Percentiles rank a stretch among this genome's conserved stretches.
Evolutionary conservation across 2,113 vertebrate species (phyloP).

Genomic region (Poeciliopsis turrubarensis): DNA sequence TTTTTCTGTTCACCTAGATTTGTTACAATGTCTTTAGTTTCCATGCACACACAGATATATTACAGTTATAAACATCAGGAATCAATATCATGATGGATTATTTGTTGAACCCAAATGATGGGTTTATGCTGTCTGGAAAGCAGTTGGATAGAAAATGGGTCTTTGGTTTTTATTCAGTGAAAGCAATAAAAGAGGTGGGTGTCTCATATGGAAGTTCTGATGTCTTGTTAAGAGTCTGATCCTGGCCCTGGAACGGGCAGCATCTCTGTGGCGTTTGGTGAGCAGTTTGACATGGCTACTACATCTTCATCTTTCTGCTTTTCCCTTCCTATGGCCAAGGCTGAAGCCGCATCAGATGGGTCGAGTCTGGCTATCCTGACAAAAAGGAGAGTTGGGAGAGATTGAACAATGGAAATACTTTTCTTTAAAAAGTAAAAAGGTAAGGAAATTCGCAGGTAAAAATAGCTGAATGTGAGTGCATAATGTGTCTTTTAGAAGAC

Average conservation of each 20-base stretch:
- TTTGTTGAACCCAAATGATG: neutral
- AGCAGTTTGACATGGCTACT: slow-evolving; percentile 58
- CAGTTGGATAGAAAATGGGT: slow-evolving; percentile 20
- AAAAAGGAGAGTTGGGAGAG: slow-evolving; percentile 31
- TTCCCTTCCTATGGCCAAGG: slow-evolving; percentile 46
- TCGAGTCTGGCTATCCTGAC: slow-evolving; percentile 54
- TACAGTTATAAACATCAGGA: slow-evolving; percentile 19
- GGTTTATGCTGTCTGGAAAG: neutral
- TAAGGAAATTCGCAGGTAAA: neutral
- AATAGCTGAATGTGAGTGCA: slow-evolving; percentile 2
- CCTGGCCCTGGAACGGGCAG: slow-evolving; percentile 25
- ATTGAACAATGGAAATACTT: neutral
- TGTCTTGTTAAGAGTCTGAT: slow-evolving; percentile 59
- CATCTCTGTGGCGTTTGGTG: slow-evolving; percentile 38
- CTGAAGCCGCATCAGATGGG: slow-evolving; percentile 48
- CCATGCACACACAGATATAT: slow-evolving; percentile 17
- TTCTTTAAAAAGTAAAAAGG: neutral
- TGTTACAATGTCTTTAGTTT: slow-evolving; percentile 1
- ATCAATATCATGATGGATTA: slow-evolving; percentile 30
- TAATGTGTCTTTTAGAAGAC: neutral
- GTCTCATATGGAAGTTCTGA: slow-evolving; percentile 62
- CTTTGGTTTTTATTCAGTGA: slow-evolving; percentile 14
- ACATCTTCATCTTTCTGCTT: slow-evolving; percentile 40
- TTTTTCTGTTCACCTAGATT: slow-evolving; percentile 7
- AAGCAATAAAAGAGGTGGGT: slow-evolving; percentile 2